Evolutionary conservation across 2,797 vertebrate genomes (phyloP).

Genomic region (Anniella stebbinsi): DNA sequence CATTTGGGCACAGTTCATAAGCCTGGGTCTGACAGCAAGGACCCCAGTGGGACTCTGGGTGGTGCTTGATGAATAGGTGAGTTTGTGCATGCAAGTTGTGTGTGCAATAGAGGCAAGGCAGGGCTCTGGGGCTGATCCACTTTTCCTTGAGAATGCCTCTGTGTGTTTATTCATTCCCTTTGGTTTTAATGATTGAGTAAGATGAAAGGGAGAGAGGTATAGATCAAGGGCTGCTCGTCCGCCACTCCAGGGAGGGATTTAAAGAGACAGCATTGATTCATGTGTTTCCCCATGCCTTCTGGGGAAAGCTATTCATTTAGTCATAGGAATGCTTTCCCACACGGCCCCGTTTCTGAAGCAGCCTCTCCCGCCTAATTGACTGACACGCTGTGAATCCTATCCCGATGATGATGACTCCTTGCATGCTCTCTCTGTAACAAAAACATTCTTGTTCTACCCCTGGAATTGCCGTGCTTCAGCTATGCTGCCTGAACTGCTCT

Average conservation of each 20-base stretch:
- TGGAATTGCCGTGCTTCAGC: neutral
- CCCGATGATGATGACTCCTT: neutral
- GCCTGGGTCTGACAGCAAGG: neutral
- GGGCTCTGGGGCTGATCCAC: slow-evolving; percentile 10
- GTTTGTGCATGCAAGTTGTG: neutral
- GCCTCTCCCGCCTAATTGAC: slow-evolving; percentile 28
- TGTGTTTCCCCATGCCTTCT: slow-evolving; percentile 40
- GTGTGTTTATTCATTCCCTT: slow-evolving; percentile 27
- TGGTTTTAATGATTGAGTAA: slow-evolving; percentile 42
- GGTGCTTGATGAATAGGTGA: neutral
- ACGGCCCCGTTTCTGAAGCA: slow-evolving; percentile 23
- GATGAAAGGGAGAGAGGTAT: slow-evolving; percentile 43
- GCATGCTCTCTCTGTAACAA: slow-evolving; percentile 15
- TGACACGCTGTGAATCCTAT: slow-evolving; percentile 29
- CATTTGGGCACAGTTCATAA: neutral
- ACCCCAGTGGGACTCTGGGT: neutral
- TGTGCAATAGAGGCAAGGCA: neutral
- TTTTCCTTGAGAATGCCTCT: slow-evolving; percentile 20
- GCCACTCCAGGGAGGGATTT: slow-evolving; percentile 49
- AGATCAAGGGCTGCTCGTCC: slow-evolving; percentile 44
- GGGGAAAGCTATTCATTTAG: slow-evolving; percentile 48
- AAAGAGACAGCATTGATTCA: slow-evolving; percentile 41
- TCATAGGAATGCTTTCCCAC: slow-evolving; percentile 43
- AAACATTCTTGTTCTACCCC: slow-evolving; percentile 13
- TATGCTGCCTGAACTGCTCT: neutral